Evolutionary conservation across 2,113 vertebrate genomes (phyloP).

Genomic region (Pavo muticus): DNA sequence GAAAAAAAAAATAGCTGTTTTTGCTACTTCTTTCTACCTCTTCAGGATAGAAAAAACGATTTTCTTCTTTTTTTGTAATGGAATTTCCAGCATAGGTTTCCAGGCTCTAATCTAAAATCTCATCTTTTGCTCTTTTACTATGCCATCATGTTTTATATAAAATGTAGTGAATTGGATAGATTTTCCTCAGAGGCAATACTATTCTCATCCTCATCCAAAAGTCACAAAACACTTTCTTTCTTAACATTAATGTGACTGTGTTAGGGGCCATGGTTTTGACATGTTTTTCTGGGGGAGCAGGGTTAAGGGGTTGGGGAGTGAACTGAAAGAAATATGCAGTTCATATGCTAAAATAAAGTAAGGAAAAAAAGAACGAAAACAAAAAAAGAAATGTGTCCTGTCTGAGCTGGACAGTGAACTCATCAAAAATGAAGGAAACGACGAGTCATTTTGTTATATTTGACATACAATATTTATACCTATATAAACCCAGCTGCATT

Average conservation of each 20-base stretch:
- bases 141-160: background rate
- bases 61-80: background rate
- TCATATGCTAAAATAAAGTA: background rate
- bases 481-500: background rate
- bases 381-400: fast-evolving
- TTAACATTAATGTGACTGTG: background rate
- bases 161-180: background rate
- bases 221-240: background rate
- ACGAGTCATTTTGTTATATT: background rate
- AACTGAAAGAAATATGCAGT: background rate
- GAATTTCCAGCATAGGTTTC: constrained; percentile 27
- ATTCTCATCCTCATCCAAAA: background rate
- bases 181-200: background rate
- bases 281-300: background rate
- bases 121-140: background rate
- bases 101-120: background rate
- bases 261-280: background rate
- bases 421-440: background rate
- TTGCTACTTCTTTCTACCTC: background rate
- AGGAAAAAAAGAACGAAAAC: too few relatives aligned
- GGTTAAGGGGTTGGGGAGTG: fast-evolving
- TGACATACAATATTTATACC: background rate
- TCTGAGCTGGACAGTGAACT: background rate
- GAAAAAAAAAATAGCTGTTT: background rate
- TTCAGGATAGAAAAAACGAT: background rate